These are phyloP conservation scores for Sanderia malayensis DNA, from an alignment of 30 jellyfish, hydroid and myxozoan genomes.

Conservation along the genomic window DNA sequence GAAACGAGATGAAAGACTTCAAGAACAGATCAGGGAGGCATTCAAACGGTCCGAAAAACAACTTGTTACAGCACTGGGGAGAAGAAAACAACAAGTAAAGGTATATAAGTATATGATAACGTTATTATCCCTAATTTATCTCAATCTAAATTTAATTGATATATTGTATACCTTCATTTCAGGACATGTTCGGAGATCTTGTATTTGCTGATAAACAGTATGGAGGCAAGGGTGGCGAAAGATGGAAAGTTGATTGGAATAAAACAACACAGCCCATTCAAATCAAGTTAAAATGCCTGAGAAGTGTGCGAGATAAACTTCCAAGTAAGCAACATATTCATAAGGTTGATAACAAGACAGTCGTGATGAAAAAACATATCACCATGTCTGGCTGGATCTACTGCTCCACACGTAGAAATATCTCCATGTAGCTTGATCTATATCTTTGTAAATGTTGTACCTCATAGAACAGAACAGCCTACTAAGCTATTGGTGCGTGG, in stretches of 20 bases:
- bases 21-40: constrained; percentile 84
- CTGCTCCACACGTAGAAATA: too few relatives aligned
- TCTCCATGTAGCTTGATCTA: too few relatives aligned
- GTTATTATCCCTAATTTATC: too few relatives aligned
- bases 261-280: constrained; percentile 95
- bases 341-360: too few relatives aligned
- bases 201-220: constrained; percentile 92
- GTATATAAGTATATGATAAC: constrained; percentile 19
- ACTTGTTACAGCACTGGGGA: constrained; percentile 73
- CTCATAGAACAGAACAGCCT: too few relatives aligned
- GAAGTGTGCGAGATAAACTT: constrained; percentile 90
- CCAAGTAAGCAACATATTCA: constrained; percentile 57
- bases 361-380: too few relatives aligned
- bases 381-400: too few relatives aligned
- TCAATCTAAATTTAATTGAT: too few relatives aligned
- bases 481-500: too few relatives aligned
- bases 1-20: constrained; percentile 80
- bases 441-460: too few relatives aligned
- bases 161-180: background rate
- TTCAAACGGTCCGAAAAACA: constrained; percentile 83
- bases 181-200: constrained; percentile 94
- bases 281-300: constrained; percentile 74
- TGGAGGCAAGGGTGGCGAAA: constrained; percentile 88
- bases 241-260: constrained; percentile 98
- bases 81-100: constrained; percentile 85